Evolutionary conservation across 2,888 invertebrate genomes (phyloP).

Genomic region (Athalia cordata): DNA sequence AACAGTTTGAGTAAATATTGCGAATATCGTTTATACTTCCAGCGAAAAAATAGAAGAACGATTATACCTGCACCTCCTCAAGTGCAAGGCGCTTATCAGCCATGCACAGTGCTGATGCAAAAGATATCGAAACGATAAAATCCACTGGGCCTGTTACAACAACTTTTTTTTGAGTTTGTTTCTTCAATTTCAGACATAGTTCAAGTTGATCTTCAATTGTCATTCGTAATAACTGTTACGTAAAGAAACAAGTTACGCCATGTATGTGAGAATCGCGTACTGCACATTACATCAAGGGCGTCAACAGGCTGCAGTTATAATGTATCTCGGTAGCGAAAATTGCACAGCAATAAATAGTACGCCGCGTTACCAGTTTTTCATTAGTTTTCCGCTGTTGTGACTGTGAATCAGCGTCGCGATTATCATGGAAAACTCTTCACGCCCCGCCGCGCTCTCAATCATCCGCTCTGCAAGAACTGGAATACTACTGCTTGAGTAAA

Average conservation of each 20-base stretch:
- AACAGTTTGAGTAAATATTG: constrained; percentile 20
- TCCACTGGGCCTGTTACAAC: background rate
- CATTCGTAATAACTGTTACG: constrained; percentile 3
- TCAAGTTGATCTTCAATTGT: background rate
- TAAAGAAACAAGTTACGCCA: constrained; percentile 1
- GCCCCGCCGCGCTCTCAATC: constrained; percentile 3
- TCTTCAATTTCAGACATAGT: too few species aligned
- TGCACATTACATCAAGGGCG: background rate
- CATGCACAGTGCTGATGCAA: too few species aligned
- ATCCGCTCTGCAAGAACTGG: background rate
- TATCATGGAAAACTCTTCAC: constrained; percentile 39
- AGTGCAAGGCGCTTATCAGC: background rate
- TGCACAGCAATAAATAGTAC: background rate
- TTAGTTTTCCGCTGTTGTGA: constrained; percentile 12
- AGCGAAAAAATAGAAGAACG: background rate
- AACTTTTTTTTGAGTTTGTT: too few species aligned
- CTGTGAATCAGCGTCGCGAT: constrained; percentile 42
- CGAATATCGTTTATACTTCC: background rate
- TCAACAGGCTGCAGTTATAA: background rate
- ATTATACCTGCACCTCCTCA: background rate
- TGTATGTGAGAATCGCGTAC: background rate
- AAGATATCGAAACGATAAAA: background rate
- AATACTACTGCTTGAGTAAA: background rate
- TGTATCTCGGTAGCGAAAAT: background rate
- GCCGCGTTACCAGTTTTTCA: constrained; percentile 43